Evolutionary conservation across 2,797 vertebrate genomes (phyloP).

Genomic region (Siniperca obscura): DNA sequence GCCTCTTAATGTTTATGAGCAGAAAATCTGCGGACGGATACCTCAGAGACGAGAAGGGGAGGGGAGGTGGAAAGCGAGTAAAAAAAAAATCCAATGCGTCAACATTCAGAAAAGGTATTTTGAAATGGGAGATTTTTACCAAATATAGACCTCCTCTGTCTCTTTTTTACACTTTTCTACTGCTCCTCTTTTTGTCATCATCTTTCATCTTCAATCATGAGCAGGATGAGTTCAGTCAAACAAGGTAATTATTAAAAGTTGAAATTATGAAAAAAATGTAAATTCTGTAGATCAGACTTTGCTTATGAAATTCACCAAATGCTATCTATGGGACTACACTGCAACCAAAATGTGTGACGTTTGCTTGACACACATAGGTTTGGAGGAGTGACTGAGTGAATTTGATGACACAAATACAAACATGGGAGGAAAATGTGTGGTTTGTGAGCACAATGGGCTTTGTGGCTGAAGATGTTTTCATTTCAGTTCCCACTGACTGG

Average conservation of each 20-base stretch:
- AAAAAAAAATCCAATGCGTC: slow-evolving; percentile 45
- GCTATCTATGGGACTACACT: no score
- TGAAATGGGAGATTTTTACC: slow-evolving; percentile 48
- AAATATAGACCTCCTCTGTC: slow-evolving; percentile 16
- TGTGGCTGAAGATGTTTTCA: slow-evolving; percentile 41
- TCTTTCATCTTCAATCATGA: neutral
- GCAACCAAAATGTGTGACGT: slow-evolving; percentile 18
- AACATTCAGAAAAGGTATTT: slow-evolving; percentile 63
- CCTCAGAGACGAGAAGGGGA: slow-evolving; percentile 56
- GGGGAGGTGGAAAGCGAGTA: slow-evolving; percentile 36
- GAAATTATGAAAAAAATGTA: neutral
- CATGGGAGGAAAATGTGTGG: slow-evolving; percentile 33
- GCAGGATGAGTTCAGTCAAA: neutral
- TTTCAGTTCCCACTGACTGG: slow-evolving; percentile 41
- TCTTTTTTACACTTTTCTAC: neutral
- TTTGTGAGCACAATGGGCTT: slow-evolving; percentile 57
- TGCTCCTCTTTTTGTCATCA: neutral
- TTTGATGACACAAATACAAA: slow-evolving; percentile 37
- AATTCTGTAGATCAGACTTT: neutral
- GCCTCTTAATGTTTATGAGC: slow-evolving; percentile 79
- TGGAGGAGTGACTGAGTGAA: slow-evolving; percentile 29
- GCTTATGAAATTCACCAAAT: neutral
- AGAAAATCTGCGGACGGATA: slow-evolving; percentile 79
- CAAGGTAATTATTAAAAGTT: neutral
- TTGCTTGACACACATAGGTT: slow-evolving; percentile 10